Evolutionary conservation across 2,888 invertebrate species (phyloP).

Genomic region (Anthrax anthrax): DNA sequence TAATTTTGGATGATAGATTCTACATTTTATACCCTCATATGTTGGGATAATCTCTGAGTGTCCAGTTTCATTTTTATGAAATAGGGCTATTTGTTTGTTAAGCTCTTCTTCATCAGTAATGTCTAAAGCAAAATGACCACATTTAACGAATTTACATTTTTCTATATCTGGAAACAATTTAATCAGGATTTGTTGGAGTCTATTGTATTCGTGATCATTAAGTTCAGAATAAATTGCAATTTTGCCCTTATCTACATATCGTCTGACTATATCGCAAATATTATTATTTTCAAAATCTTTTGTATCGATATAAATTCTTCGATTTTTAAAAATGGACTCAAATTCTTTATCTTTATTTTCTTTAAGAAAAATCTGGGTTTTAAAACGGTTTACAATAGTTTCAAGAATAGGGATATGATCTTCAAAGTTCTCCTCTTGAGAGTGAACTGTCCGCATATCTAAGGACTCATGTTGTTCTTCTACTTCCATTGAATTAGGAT

Average conservation of each 20-base stretch:
- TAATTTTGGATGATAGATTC: conserved; percentile 11
- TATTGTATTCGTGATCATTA: conserved; percentile 5
- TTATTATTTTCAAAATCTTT: background rate
- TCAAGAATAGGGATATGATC: conserved; percentile 11
- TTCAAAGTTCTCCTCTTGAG: conserved; percentile 11
- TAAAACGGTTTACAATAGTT: conserved; percentile 10
- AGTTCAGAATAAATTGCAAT: conserved; percentile 6
- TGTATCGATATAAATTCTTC: conserved; percentile 1
- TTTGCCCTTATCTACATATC: background rate
- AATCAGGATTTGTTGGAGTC: background rate
- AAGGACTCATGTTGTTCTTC: background rate
- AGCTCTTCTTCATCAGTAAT: conserved; percentile 7
- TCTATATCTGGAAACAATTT: background rate
- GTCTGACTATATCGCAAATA: background rate
- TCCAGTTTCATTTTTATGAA: conserved; percentile 10
- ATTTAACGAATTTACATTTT: conserved; percentile 6
- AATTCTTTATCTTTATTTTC: background rate
- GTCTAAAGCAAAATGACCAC: conserved; percentile 10
- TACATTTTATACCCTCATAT: conserved; percentile 8
- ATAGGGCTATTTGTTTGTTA: conserved; percentile 9
- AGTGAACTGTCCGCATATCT: background rate
- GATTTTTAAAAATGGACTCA: background rate
- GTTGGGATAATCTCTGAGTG: conserved; percentile 10
- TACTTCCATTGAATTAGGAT: no score
- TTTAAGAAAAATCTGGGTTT: conserved; percentile 2